Base-by-base conservation (phyloP, 2,888 invertebrate genomes). In the Drosophila anomelani region DNA sequence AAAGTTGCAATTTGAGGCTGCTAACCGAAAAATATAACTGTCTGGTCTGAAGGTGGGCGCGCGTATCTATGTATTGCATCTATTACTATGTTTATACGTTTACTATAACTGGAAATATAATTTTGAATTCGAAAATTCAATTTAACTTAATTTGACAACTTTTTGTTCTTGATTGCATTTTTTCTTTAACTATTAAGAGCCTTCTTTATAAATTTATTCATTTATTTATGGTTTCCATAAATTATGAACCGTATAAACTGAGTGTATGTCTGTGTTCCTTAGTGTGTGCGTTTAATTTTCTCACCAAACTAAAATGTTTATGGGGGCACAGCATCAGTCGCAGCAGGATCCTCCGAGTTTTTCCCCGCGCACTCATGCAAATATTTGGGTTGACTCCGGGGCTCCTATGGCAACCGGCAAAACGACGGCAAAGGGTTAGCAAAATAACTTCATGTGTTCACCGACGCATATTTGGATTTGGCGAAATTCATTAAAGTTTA, bases 401-500 rank as follows among this genome's bases (percentile, higher is more conserved):
- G 60, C 76, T 68, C 41, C 77, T 74, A 78, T 83, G 81, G 70
- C 75, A 84, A 75, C 56, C 49, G 36, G 17, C 76, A 77, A 75
- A 85, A 88, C 76, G 88, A 72, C 72, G 70, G 83, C 80, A 60
- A 88, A 89, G 88, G 85, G 90, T 85, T 85, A 80, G 75, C 80
- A 78, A 88, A 89, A 85, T 88, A 85, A 85, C 88, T 85, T 85
- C 75, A 89, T 89, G 87, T 58, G 72, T 69, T 58, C 62, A 57
- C 47, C 46, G 67, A 62, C 55, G 63, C 75, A 84, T 75, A 64
- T 77, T 86, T 89, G 84, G 87, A 79, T 89, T 83, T 75, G 81
- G 81, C 74, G 62, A 88, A 86, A 86, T 86, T 89, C 85, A 86
- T 86, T 86, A 88, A 86, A 88, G 89, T 86, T 86, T 83, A 90